phyloP scores from a whole-genome alignment of 2,113 vertebrate species.

The Leptodactylus fuscus region DNA sequence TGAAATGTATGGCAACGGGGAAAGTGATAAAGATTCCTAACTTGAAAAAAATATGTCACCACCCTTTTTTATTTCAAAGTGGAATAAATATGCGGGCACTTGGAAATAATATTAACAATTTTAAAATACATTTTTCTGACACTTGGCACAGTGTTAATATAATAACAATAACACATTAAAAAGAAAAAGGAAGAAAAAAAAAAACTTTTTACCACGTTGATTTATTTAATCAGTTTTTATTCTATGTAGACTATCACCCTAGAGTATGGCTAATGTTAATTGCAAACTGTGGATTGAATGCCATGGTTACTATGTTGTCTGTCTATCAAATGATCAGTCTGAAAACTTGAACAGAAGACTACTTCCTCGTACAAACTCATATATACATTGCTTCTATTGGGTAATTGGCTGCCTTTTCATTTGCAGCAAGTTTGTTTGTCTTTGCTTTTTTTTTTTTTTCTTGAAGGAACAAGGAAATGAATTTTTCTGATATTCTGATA shows the following conservation, averaged over 20 bases:
- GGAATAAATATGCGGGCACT: conserved; percentile 69
- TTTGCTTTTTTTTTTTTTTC: conserved; percentile 62
- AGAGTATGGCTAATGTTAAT: conserved; percentile 78
- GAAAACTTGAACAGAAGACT: conserved; percentile 71
- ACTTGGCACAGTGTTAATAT: conserved; percentile 74
- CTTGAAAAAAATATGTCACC: conserved; percentile 57
- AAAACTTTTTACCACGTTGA: conserved; percentile 50
- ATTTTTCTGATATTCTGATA: conserved; percentile 65
- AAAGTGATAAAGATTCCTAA: conserved; percentile 90
- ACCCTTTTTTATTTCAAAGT: conserved; percentile 58
- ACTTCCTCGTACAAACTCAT: conserved; percentile 71
- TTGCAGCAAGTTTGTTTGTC: conserved; percentile 64
- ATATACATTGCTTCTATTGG: conserved; percentile 72
- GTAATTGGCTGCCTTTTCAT: conserved; percentile 72
- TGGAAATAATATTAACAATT: conserved; percentile 70
- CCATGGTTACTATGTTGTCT: conserved; percentile 78
- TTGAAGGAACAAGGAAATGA: conserved; percentile 66
- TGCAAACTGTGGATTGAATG: conserved; percentile 78
- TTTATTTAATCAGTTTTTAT: conserved; percentile 64
- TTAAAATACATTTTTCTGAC: conserved; percentile 72
- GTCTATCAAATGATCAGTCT: conserved; percentile 76
- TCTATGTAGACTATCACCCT: conserved; percentile 76
- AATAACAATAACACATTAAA: conserved; percentile 59
- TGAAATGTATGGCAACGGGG: conserved; percentile 95
- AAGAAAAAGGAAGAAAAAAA: conserved; percentile 23